Evolutionary conservation across 1,140 invertebrate genomes (phyloP), one percentile per base, ranked within the genome.

Genomic region (Oreohelix idahoensis): DNA sequence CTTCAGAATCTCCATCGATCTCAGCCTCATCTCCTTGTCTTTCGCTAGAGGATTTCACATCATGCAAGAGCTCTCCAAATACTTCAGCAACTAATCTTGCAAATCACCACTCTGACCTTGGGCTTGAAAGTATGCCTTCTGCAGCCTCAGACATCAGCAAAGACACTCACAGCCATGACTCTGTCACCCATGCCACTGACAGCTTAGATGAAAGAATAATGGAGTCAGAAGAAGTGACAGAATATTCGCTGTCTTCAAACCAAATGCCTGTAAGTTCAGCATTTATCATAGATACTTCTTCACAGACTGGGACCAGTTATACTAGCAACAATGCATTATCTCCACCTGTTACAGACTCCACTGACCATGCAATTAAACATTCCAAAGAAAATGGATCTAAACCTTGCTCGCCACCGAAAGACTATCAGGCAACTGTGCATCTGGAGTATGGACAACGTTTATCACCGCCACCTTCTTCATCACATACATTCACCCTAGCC

Each of bases 1-100:
- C 79, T 32, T 80, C 79, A 15, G 35, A 38, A n/a, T 71, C 79
- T 26, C 66, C 79, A 4, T 71, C 79, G 5, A 13, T 71, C 26
- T 80, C 79, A 11, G 32, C 39, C 2, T 80, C 63, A 29, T 80
- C 63, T 49, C 63, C 63, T 42, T 69, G 58, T 58, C 69, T 80
- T 32, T 80, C 63, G 20, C 20, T 23, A 29, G 79, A 69, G 49
- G 63, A 49, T 10, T 80, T 49, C 49, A 23, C 29, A 29, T 80
- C 79, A 32, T 69, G n/a, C 69, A 42, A 23, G 17, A 49, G 42
- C 35, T 69, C 36, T 32, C 36, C 42, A 4, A 17, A 26, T 36
- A 45, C 63, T 13, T 76, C 74, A 13, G 45, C 1, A 13, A 32
- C 5, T 2, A 76, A 49, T 51, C 32, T 32, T 66, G 29, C 63